Evolutionary conservation across 37 sponge, comb jelly and placozoan genomes (phyloP).

Genomic region (Lycopodina hypogea): DNA sequence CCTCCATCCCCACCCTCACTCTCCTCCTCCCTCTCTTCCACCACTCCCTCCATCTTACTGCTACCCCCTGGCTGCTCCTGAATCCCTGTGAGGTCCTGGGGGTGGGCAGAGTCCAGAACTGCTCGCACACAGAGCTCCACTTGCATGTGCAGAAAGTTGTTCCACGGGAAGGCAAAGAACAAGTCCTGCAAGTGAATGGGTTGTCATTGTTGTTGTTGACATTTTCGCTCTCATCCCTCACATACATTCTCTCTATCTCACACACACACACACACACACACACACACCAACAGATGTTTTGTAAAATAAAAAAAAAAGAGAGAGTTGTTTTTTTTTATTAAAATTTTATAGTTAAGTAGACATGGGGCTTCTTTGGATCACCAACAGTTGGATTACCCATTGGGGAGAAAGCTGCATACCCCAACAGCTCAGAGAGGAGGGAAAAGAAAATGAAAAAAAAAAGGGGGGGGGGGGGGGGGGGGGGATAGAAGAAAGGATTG

Average conservation of each 20-base stretch:
- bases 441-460: not conserved
- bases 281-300: too few species aligned
- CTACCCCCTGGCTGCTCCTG: not conserved
- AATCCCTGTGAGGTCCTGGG: not conserved
- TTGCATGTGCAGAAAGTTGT: constrained; percentile 82
- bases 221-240: not conserved
- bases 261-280: too few species aligned
- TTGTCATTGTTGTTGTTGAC: too few species aligned
- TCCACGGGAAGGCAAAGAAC: constrained; percentile 79
- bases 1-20: not conserved
- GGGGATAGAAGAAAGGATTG: not conserved
- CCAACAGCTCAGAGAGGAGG: too few species aligned
- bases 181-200: constrained; percentile 38
- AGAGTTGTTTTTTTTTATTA: too few species aligned
- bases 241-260: not conserved
- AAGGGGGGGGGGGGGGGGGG: constrained; percentile 1
- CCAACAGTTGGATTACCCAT: too few species aligned
- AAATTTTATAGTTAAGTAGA: too few species aligned
- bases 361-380: too few species aligned
- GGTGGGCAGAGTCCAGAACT: constrained; percentile 15
- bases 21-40: constrained; percentile 1
- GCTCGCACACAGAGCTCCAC: constrained; percentile 60
- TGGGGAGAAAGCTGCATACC: too few species aligned
- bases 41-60: not conserved
- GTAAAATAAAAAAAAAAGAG: too few species aligned